Percentiles rank a stretch among this genome's conserved stretches.
Conservation (phyloP, 2,888 invertebrate genomes). For the Rhagonycha lutea region DNA sequence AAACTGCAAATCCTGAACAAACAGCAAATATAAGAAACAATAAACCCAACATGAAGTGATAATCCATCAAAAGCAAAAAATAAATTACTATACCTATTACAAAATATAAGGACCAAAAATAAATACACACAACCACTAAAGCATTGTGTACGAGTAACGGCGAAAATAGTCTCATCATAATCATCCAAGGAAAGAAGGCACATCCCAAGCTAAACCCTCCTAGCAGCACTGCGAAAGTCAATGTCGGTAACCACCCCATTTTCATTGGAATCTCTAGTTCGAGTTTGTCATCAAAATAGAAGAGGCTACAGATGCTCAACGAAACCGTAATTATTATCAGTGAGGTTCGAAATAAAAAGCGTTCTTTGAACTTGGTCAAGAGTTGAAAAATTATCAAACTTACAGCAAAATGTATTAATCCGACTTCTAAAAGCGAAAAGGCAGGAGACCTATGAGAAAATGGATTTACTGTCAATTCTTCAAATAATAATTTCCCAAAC, state of each 20-base stretch:
- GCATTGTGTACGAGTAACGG: background rate
- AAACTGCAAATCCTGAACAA: background rate
- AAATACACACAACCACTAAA: background rate
- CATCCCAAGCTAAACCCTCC: background rate
- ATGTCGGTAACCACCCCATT: background rate
- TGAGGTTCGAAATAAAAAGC: background rate
- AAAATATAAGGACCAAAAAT: background rate
- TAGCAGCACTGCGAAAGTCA: background rate
- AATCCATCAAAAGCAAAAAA: background rate
- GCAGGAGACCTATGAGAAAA: background rate
- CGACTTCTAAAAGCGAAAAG: background rate
- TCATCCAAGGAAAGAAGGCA: background rate
- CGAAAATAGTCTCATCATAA: background rate
- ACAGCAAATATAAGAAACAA: background rate
- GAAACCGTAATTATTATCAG: accelerated
- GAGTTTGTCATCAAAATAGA: background rate
- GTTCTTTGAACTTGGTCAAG: background rate
- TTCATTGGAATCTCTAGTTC: background rate
- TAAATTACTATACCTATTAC: background rate
- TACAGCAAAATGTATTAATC: background rate
- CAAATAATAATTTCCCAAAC: background rate
- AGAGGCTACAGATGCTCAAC: background rate
- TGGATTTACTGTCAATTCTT: background rate
- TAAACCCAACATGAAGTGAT: background rate
- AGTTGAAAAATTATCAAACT: background rate